A percentile compares a stretch with the other conserved stretches of the same genome.
phyloP scores from a whole-genome alignment of 2,797 vertebrate genomes.

The Vultur gryphus region DNA sequence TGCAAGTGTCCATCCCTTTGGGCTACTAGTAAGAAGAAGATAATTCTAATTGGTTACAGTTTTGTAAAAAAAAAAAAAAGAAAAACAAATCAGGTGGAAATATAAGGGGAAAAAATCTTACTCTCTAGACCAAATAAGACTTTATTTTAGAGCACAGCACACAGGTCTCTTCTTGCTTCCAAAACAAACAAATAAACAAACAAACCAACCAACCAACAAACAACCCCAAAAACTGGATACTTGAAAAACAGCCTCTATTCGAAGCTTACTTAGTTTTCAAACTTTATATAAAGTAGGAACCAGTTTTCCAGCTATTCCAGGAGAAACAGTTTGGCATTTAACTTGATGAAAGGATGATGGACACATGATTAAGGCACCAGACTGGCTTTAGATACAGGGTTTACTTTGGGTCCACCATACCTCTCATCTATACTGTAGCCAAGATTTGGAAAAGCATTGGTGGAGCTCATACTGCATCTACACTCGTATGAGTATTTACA shows the following conservation, averaged over 20 bases:
- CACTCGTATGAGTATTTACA: background rate
- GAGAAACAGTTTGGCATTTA: background rate
- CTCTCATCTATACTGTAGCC: background rate
- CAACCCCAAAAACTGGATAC: accelerated
- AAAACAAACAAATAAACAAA: background rate
- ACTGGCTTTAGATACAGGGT: background rate
- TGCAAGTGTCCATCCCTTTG: background rate
- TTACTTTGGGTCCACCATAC: background rate
- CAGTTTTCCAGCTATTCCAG: background rate
- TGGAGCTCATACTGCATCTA: background rate
- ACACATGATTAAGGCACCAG: background rate
- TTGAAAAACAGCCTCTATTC: background rate
- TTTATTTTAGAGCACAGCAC: background rate
- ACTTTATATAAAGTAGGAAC: background rate
- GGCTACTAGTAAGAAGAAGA: background rate
- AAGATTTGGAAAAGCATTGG: background rate
- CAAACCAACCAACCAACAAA: background rate
- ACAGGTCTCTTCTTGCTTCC: background rate
- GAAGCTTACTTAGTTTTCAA: background rate
- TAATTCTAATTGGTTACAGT: background rate
- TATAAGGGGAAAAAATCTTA: background rate
- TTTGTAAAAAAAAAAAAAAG: background rate
- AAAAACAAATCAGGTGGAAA: background rate
- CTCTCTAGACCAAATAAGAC: background rate
- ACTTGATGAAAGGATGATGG: background rate